A percentile compares a stretch with the other conserved stretches of the same genome.
Evolutionary conservation across 2,888 invertebrate species (phyloP).

Genomic region (Sinentomon sp.): DNA sequence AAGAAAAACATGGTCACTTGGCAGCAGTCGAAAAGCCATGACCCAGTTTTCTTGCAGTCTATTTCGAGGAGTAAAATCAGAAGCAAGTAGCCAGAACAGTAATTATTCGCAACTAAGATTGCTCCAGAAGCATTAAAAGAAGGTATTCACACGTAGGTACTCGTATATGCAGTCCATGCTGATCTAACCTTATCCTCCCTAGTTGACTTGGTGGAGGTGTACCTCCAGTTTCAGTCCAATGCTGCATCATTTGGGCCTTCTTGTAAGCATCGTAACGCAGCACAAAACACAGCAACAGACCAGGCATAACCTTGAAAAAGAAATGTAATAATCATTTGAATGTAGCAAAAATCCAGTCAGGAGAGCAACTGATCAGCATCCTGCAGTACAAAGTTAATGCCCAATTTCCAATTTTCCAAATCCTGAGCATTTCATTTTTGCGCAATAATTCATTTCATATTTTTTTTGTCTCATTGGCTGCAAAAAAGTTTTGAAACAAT

Average conservation of each 20-base stretch:
- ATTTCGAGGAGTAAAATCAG: too few relatives aligned
- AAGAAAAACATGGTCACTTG: too few relatives aligned
- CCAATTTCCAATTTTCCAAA: background rate
- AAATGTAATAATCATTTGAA: too few relatives aligned
- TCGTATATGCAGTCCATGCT: background rate
- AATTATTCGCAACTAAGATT: too few relatives aligned
- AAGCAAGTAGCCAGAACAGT: too few relatives aligned
- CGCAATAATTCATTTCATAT: background rate
- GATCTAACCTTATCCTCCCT: constrained; percentile 20
- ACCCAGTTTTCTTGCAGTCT: too few relatives aligned
- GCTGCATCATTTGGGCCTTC: constrained; percentile 43
- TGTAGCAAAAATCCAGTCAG: background rate
- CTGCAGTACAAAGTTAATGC: background rate
- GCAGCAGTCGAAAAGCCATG: too few relatives aligned
- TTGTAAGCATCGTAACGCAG: constrained; percentile 92
- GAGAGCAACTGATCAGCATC: constrained; percentile 1
- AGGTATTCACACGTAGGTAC: background rate
- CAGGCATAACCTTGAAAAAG: constrained; percentile 95
- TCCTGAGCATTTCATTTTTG: background rate
- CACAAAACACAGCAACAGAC: constrained; percentile 78
- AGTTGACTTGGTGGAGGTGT: constrained; percentile 28
- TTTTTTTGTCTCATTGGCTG: background rate
- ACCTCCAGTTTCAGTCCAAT: constrained; percentile 28
- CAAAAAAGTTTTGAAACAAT: too few relatives aligned
- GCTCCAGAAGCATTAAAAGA: too few relatives aligned